Base-by-base conservation (phyloP, 2,888 invertebrate species). In the Dusona sp. region DNA sequence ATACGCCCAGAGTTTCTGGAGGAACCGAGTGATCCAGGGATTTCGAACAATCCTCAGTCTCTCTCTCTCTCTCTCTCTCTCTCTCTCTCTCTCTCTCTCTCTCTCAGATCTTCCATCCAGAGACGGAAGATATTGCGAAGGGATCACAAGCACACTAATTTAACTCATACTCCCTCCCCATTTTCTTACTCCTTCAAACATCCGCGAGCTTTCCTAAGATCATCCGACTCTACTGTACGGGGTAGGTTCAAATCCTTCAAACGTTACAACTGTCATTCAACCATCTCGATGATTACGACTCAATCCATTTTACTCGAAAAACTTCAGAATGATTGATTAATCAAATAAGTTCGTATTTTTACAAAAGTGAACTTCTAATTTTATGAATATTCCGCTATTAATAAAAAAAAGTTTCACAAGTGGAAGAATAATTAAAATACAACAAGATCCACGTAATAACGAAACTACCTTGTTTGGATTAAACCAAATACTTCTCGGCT, bases 91-190 rank as follows among this genome's bases (percentile, higher is more conserved):
- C 19, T 19, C 51, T 29, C 29, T 16, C 61, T n/a, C 16, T 29
- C 61, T 54, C 45, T 22, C 81, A 29, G 74, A 74, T 81, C 65
- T 67, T 54, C 29, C 36, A 72, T 42, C 61, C 48, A 36, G 42
- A 57, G 42, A 79, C 51, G 38, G 29, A 74, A 81, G 73, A 67
- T 73, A 80, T 73, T 80, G 64, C 65, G 67, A 81, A 74, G 74
- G 65, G 73, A 65, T 81, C 81, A 29, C 38, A 67, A 67, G 64
- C 67, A 54, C 74, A 81, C 81, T 74, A 81, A 81, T 81, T 81
- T 64, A 74, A 81, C 65, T 64, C 65, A 16, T 22, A 72, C 48
- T 72, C 48, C 42, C 38, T 64, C 51, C 29, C 45, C 75, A 54
- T 54, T 45, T 42, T 45, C 65, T 65, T 45, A 61, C 22, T 64